Evolutionary conservation across 1,140 invertebrate genomes (phyloP), one percentile per base, ranked within the genome.

Genomic region (Drosophila equinoxialis): DNA sequence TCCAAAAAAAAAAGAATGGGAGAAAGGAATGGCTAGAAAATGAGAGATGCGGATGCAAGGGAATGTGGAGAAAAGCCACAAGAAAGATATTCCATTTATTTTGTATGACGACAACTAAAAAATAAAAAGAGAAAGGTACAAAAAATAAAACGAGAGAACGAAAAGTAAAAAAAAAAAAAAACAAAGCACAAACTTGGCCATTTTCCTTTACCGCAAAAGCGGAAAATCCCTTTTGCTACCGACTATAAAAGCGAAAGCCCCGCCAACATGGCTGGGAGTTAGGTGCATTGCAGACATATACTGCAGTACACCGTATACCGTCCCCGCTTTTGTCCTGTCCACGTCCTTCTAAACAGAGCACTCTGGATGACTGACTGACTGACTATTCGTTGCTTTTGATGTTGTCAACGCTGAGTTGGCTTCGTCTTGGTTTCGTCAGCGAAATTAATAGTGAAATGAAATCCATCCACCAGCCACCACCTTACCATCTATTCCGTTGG

Each of bases 371-470:
- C 58, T 81, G 81, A 74, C 81, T 78, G 84, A 69, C 68, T 65
- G 71, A 72, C 74, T 23, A 14, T 82, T 67, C 76, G 64, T 83
- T 81, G 71, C 83, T 80, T 86, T 86, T 89, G 83, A 86, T 83
- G 79, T 79, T 74, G 79, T 77, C 83, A 82, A 77, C 83, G 39
- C 26, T 51, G 17, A 17, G 10, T 60, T 54, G 33, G 48, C 20
- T 35, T 61, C 39, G 66, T 78, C 55, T 55, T 69, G 63, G 69
- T 81, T 68, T 71, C 77, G 77, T 87, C 80, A 84, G 80, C 77
- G 77, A 87, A 87, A 87, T 87, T 89, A 87, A 87, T 89, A 87
- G 77, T 70, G 84, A 87, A 87, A 87, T 87, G 84, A 84, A 87
- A 87, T 87, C 84, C 84, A 89, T 87, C 41, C 66, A 42, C 57